Conservation (phyloP, 1,140 invertebrate genomes). For the Babylonia areolata region DNA sequence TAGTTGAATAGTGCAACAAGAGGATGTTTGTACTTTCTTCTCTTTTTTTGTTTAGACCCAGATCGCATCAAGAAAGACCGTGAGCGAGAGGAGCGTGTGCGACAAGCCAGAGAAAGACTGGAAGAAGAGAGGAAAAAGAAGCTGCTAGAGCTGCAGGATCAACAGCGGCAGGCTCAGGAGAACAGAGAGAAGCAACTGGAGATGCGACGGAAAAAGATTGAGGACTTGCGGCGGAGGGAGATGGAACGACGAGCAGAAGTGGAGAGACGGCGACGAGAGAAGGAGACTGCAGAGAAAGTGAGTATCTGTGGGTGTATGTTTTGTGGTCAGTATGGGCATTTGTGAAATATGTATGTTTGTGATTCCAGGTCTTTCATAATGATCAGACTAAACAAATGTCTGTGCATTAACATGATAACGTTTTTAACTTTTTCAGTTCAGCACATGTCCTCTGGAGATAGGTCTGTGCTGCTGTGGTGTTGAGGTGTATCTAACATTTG, state of each 20-base stretch:
- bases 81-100: constrained; percentile 68
- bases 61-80: constrained; percentile 64
- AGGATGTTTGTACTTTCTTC: too few species aligned
- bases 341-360: too few species aligned
- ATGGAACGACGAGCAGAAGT: constrained; percentile 66
- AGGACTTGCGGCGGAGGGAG: constrained; percentile 68
- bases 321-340: too few species aligned
- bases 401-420: too few species aligned
- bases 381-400: too few species aligned
- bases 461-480: too few species aligned
- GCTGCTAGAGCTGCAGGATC: constrained; percentile 68
- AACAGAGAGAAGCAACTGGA: constrained; percentile 69
- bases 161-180: constrained; percentile 68
- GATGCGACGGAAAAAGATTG: constrained; percentile 67
- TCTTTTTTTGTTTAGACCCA: constrained; percentile 61
- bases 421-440: too few species aligned
- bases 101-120: constrained; percentile 61
- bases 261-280: constrained; percentile 63
- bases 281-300: constrained; percentile 65
- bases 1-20: too few species aligned
- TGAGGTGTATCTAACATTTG: too few species aligned
- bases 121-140: constrained; percentile 67
- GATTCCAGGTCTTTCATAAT: too few species aligned
- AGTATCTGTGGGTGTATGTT: constrained; percentile 28
- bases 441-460: too few species aligned